Percentiles rank a stretch among this genome's conserved stretches.
These are phyloP conservation scores for Erannis defoliaria DNA, from an alignment of 2,888 invertebrate genomes.

Conservation along the genomic window DNA sequence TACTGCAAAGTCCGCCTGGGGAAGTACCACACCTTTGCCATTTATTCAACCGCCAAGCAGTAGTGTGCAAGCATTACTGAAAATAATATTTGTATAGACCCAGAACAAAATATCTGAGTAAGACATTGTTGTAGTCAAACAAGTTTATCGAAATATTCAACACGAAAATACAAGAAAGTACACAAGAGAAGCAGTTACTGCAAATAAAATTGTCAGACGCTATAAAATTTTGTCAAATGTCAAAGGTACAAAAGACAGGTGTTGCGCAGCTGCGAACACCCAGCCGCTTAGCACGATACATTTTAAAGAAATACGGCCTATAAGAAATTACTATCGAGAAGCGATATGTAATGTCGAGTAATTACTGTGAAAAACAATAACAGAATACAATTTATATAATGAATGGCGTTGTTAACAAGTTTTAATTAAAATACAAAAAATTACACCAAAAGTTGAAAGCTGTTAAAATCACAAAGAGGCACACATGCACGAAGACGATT, in stretches of 20 bases:
- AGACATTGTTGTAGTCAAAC: too few relatives aligned
- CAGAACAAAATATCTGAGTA: too few relatives aligned
- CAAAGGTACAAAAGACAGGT: conserved; percentile 75
- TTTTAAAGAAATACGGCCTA: conserved; percentile 54
- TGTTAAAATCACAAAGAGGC: too few relatives aligned
- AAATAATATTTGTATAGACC: too few relatives aligned
- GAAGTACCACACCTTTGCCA: too few relatives aligned
- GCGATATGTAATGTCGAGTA: conserved; percentile 27
- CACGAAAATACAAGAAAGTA: background rate
- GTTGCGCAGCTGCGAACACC: conserved; percentile 55
- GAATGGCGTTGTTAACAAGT: conserved; percentile 14
- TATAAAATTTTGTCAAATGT: conserved; percentile 66
- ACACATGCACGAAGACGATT: background rate
- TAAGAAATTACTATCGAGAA: conserved; percentile 52
- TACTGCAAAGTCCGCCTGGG: too few relatives aligned
- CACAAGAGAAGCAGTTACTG: conserved; percentile 7
- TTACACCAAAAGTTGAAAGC: conserved; percentile 3
- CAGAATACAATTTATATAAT: conserved; percentile 18
- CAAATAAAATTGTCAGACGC: conserved; percentile 48
- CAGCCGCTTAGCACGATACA: conserved; percentile 46
- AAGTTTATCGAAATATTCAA: background rate
- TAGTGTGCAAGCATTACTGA: too few relatives aligned
- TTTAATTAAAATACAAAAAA: conserved; percentile 24
- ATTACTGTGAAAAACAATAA: conserved; percentile 33
- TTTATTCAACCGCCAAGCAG: too few relatives aligned